Evolutionary conservation across 2,113 vertebrate species (phyloP).

Genomic region (Copsychus sechellarum): DNA sequence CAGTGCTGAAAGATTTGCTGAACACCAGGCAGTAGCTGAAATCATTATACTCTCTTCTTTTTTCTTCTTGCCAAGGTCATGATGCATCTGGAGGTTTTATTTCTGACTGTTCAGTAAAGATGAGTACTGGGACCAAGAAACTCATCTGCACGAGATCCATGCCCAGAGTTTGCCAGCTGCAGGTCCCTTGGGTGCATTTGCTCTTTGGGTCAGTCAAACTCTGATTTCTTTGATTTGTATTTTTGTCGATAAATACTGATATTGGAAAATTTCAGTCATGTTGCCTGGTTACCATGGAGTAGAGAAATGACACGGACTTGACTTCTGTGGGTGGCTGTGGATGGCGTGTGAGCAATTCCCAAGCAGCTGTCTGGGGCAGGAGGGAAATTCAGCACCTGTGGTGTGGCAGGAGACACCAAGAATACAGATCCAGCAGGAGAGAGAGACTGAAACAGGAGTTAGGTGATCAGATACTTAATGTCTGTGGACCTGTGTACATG

Average conservation of each 20-base stretch:
- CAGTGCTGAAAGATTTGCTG: neutral
- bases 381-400: neutral
- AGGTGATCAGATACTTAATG: neutral
- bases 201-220: neutral
- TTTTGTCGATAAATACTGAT: neutral
- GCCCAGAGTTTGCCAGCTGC: neutral
- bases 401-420: neutral
- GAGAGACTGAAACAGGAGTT: neutral
- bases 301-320: neutral
- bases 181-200: fast-evolving
- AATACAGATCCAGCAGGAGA: neutral
- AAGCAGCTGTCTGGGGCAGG: neutral
- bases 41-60: neutral
- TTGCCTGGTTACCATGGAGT: neutral
- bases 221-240: neutral
- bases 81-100: neutral
- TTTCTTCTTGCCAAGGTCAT: neutral
- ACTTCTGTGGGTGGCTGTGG: neutral
- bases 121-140: neutral
- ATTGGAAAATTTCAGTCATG: neutral
- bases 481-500: neutral
- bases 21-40: neutral
- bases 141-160: neutral
- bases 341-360: neutral
- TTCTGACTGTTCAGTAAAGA: neutral